These are phyloP conservation scores for Aphidoletes aphidimyza DNA, from an alignment of 2,888 invertebrate species.

Conservation along the genomic window DNA sequence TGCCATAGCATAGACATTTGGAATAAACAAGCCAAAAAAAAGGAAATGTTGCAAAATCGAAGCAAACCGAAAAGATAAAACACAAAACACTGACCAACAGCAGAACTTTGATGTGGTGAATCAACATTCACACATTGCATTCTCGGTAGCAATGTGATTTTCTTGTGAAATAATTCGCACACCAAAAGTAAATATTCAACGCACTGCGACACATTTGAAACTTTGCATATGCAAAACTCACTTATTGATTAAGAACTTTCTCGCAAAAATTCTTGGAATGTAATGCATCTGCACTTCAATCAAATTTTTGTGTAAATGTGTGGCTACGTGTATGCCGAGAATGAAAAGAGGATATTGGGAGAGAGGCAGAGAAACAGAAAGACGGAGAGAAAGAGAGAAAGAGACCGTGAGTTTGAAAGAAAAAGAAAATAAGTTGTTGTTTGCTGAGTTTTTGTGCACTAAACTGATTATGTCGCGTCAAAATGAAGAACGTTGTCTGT, in stretches of 20 bases:
- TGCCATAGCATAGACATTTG: neutral
- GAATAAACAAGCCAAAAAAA: neutral
- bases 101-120: neutral
- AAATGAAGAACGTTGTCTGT: too few species aligned
- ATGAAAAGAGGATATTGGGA: neutral
- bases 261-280: neutral
- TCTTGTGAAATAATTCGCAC: neutral
- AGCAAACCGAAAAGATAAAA: neutral
- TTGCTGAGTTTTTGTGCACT: too few species aligned
- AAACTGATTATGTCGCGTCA: too few species aligned
- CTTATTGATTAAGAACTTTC: neutral
- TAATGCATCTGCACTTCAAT: neutral
- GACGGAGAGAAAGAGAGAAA: too few species aligned
- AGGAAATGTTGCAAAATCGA: neutral
- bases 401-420: too few species aligned
- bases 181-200: slow-evolving; percentile 3
- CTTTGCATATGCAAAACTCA: neutral
- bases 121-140: too few species aligned
- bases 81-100: neutral
- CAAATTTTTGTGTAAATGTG: neutral
- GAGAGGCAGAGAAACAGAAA: too few species aligned
- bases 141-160: neutral
- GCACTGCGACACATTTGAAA: slow-evolving; percentile 1
- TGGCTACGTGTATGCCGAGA: too few species aligned
- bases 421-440: too few species aligned